Conservation (phyloP, 1,140 invertebrate species). For the Camponotus pennsylvanicus region DNA sequence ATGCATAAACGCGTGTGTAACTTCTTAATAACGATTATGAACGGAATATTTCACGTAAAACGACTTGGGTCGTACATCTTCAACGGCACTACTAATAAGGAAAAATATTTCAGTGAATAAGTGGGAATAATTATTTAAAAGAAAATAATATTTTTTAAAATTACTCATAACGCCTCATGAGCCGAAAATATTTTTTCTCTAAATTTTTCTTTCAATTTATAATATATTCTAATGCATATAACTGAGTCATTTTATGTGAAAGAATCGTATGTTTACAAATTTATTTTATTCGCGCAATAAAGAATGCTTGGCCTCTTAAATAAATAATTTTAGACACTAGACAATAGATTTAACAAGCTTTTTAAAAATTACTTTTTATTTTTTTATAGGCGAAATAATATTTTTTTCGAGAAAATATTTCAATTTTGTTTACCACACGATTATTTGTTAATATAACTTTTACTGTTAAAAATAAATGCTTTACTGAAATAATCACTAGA, state of each 20-base stretch:
- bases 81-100: conserved; percentile 12
- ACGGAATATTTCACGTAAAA: conserved; percentile 17
- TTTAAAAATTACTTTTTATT: conserved; percentile 7
- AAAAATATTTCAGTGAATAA: conserved; percentile 8
- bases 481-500: not conserved
- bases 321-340: not conserved
- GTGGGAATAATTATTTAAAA: not conserved
- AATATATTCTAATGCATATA: not conserved
- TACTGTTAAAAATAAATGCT: conserved; percentile 2
- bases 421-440: not conserved
- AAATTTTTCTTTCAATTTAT: conserved; percentile 7
- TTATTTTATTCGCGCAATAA: conserved; percentile 18
- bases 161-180: not conserved
- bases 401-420: conserved; percentile 16
- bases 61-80: conserved; percentile 15
- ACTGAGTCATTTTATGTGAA: not conserved
- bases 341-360: not conserved
- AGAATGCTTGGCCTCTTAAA: not conserved
- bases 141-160: not conserved
- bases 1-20: conserved; percentile 14
- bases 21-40: not conserved
- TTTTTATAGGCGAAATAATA: conserved; percentile 23
- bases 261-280: conserved; percentile 1
- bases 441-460: conserved; percentile 21
- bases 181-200: not conserved